Base-by-base conservation (phyloP, 2,113 vertebrate species). In the Mirza zaza region DNA sequence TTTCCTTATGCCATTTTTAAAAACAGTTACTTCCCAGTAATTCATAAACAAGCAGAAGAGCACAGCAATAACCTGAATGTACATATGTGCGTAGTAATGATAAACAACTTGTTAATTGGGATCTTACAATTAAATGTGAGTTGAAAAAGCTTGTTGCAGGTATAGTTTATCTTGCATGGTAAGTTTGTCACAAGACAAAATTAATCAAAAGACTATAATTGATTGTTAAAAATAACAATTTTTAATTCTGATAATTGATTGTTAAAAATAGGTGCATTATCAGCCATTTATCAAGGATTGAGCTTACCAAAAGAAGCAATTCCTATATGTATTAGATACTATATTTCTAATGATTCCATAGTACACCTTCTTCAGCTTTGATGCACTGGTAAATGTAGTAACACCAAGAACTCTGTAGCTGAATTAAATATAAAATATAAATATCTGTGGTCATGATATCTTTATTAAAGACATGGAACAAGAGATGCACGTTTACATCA, bases 31-130 rank as follows among this genome's bases (percentile, higher is more conserved):
- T 97, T 97, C 95, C 63, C 76, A 96, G 32, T 97, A 95, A 97
- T 94, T 97, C 92, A 57, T 83, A 97, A 82, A 61, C 94, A 98
- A 97, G 59, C 4, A 97, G 42, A 95, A n/a, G 76, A 97, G 89
- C 25, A 18, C 27, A 97, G 91, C 83, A 5, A 79, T 89, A 94
- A 86, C 34, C 80, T 73, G 80, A 80, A 95, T 73, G 45, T 71
- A 63, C 15, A 20, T 88, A 75, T 89, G 87, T 91, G 91, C 85
- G 3, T 12, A 90, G 85, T 96, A 84, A 29, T 95, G 59, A 86
- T 83, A 96, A 96, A 15, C 5, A 97, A 96, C 88, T 94, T 96
- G 50, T 67, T 97, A 94, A 95, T 25, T 88, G 15, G 50, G 70
- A 92, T 82, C 79, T 97, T 97, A 94, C 20, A 89, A 14, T 63